A percentile compares a stretch with the other conserved stretches of the same genome.
Conservation (phyloP, 37 sponge, comb jelly and placozoan genomes). For the Diacarnus erythraeanus region DNA sequence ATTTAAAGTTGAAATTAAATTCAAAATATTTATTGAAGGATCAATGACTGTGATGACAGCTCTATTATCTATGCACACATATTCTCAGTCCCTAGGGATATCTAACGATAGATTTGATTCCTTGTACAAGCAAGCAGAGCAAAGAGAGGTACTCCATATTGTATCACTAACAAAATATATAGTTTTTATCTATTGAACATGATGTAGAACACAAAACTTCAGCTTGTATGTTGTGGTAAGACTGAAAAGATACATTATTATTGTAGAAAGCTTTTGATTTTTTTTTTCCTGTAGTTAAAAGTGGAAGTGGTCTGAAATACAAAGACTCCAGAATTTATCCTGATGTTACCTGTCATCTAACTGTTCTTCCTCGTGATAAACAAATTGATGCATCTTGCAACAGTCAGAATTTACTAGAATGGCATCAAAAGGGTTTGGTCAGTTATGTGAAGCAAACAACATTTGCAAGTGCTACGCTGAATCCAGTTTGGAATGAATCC, state of each 20-base stretch:
- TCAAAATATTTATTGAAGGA: not conserved
- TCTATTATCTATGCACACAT: not conserved
- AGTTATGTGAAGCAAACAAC: not conserved
- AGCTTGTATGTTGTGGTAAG: constrained; percentile 1
- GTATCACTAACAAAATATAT: not conserved
- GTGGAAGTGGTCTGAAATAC: not conserved
- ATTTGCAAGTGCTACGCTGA: not conserved
- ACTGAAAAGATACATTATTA: not conserved
- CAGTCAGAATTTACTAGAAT: not conserved
- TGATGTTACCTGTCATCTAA: not conserved
- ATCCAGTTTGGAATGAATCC: constrained; percentile 56
- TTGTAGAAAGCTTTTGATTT: too few relatives aligned
- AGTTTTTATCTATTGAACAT: not conserved
- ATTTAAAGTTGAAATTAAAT: not conserved
- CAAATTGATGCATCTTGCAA: not conserved
- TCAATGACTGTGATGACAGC: not conserved
- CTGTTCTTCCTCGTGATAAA: not conserved
- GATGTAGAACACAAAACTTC: not conserved
- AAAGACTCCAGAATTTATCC: not conserved
- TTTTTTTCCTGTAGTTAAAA: not conserved
- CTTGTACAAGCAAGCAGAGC: not conserved
- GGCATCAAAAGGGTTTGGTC: not conserved
- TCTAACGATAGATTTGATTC: too few relatives aligned
- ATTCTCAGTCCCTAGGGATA: too few relatives aligned
- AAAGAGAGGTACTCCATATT: not conserved